Evolutionary conservation across 92 coral and sea anemone species (phyloP), one percentile per base, ranked within the genome.

Genomic region (Epizoanthus fatuus): DNA sequence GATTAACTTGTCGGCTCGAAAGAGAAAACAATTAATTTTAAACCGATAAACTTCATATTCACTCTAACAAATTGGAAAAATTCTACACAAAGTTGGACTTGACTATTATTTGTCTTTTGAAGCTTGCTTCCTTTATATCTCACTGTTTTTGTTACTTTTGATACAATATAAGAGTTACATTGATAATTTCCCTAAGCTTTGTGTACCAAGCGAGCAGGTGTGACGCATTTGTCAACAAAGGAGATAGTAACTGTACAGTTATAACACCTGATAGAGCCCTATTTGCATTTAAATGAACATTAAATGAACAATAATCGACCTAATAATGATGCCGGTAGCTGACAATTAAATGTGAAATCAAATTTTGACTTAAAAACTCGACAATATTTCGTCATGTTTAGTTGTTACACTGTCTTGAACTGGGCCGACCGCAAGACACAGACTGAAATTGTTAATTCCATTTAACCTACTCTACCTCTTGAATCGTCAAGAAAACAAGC

Each of bases 211-310:
- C 22, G 69, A 60, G 44, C 82, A 77, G 82, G 58, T 77, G 82
- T 5, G 47, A 2, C 54, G 35, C 3, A 60, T 38, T 45, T 35
- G 69, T 8, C n/a, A 77, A 77, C 82, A 77, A 59, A 59, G 47
- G 56, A 77, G 45, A 77, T 54, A 42, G 56, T 77, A 42, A 39
- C 22, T 59, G 47, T 77, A 60, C 12, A 77, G 58, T 77, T 60
- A 19, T 19, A 38, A 77, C 55, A 60, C 82, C 49, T 75, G 42
- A 38, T 44, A n/a, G 53, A 55, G 67, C 5, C 81, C 7, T 75
- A 77, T 77, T 77, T 60, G 70, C 82, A 77, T 77, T 40, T 39
- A 59, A 77, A 77, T 77, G 40, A 77, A 60, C 57, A 60, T 11
- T 32, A 77, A 60, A 40, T 42, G 40, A 39, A 60, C 82, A 77